Base-by-base conservation (phyloP, 1,140 invertebrate genomes). In the Apis florea region DNA sequence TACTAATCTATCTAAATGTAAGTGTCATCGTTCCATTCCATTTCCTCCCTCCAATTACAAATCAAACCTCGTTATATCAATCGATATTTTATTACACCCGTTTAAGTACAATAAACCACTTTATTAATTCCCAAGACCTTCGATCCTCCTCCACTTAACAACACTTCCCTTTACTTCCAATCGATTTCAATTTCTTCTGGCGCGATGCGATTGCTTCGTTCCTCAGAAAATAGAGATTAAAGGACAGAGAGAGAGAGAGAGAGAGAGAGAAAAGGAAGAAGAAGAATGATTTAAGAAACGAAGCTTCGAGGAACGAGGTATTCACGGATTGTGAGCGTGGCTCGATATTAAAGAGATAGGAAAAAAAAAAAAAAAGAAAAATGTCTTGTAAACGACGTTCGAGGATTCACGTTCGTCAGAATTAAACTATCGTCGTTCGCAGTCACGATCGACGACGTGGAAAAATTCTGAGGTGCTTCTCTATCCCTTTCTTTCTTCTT, bases 361-460 rank as follows among this genome's bases (percentile, higher is more conserved):
- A 40, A 0, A 40, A 5, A 40, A 31, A 2, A 40, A 0, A 40
- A 40, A 40, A 40, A 40, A 40, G 31, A 17, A 58, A 59, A 73
- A 73, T 15, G 9, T 3, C 67, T 70, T 70, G 68, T 70, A 53
- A 69, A 53, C n/a, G 68, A 26, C 68, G 24, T 26, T 40, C 24
- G 49, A 51, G 24, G 68, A 24, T 70, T 70, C 68, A 53, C 15
- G 31, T 73, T 40, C 54, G 70, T 40, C 31, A 47, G 70, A 73
- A 73, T 73, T 73, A 73, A 73, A 59, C 54, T 73, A 73, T 73
- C n/a, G 59, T 21, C 70, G 56, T 73, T 58, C 70, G 72, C 5
- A 74, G 74, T 67, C 74, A 67, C 74, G 74, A 66, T 77, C 74
- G 74, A 47, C 63, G 74, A 77, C 74, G 63, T 77, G 63, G 63